Base-by-base conservation (phyloP, 2,113 vertebrate species). In the Etheostoma cragini region DNA sequence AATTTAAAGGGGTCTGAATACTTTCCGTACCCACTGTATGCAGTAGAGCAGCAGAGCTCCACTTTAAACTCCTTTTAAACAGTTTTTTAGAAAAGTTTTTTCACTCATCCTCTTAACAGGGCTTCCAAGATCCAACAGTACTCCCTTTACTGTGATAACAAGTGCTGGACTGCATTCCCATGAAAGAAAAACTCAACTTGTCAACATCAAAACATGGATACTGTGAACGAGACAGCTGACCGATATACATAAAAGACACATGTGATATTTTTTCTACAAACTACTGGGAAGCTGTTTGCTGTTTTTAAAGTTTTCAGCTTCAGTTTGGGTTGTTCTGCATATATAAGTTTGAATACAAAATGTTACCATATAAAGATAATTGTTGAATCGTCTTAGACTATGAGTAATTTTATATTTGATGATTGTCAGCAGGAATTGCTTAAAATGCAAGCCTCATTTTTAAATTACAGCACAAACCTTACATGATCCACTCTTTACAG, bases 11-110 rank as follows among this genome's bases (percentile, higher is more conserved):
- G n/a, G n/a, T n/a, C n/a, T n/a, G n/a, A n/a, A n/a, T n/a, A n/a
- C n/a, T n/a, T n/a, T n/a, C n/a, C n/a, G n/a, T n/a, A n/a, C n/a
- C n/a, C n/a, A n/a, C n/a, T n/a, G n/a, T n/a, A n/a, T n/a, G n/a
- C n/a, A n/a, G n/a, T n/a, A n/a, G n/a, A 76, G 53, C 46, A 80
- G 67, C 70, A 72, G 46, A 78, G n/a, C 63, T 66, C 61, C 35
- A 16, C 76, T 69, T 30, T 54, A 7, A 72, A 72, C 50, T 24
- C 5, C 21, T 24, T 49, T 42, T 45, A 63, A 85, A 67, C 33
- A 58, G n/a, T 26, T 71, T 63, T 15, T 42, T 42, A 42, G 38
- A 42, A 11, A n/a, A 63, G 8, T 46, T 71, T 60, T 47, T 58
- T 78, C 26, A 22, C 49, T 71, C 26, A 50, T 70, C 75, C 74